A percentile compares a stretch with the other conserved stretches of the same genome.
Conservation (phyloP, 2,113 vertebrate species). For the Hyaena hyaena region DNA sequence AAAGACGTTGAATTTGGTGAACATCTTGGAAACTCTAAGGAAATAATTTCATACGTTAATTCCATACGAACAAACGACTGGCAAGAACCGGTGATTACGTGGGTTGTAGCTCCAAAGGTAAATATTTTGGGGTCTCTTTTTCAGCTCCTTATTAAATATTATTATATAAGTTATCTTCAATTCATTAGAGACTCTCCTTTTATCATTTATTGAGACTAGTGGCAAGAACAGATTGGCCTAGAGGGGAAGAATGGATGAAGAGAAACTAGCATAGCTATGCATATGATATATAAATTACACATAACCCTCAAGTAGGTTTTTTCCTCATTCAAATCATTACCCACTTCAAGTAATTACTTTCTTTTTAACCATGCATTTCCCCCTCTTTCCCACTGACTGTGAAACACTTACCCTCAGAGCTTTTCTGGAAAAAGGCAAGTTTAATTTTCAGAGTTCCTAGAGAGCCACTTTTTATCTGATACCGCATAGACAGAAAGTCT, state of each 20-base stretch:
- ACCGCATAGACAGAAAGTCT: background rate
- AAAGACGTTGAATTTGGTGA: conserved; percentile 49
- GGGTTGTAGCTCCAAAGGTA: conserved; percentile 36
- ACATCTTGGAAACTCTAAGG: background rate
- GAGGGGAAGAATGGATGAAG: conserved; percentile 54
- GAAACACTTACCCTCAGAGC: conserved; percentile 5
- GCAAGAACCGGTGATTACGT: conserved; percentile 24
- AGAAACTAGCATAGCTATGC: conserved; percentile 44
- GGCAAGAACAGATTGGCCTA: conserved; percentile 60
- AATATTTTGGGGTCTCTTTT: conserved; percentile 9
- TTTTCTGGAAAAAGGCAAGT: conserved; percentile 14
- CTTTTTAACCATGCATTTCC: conserved; percentile 19
- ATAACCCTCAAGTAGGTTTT: conserved; percentile 28
- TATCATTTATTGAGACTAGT: conserved; percentile 59
- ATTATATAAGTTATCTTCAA: conserved; percentile 47
- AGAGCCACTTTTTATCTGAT: background rate
- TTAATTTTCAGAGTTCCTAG: conserved; percentile 13
- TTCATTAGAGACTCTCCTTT: conserved; percentile 56
- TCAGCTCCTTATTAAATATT: conserved; percentile 51
- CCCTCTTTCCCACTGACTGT: background rate
- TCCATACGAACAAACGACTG: background rate
- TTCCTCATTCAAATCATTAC: conserved; percentile 46
- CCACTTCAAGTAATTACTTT: conserved; percentile 58
- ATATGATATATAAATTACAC: conserved; percentile 49
- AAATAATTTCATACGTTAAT: background rate